A percentile compares a stretch with the other conserved stretches of the same genome.
phyloP scores from a whole-genome alignment of 1,140 invertebrate species.

The Diorhabda carinulata region DNA sequence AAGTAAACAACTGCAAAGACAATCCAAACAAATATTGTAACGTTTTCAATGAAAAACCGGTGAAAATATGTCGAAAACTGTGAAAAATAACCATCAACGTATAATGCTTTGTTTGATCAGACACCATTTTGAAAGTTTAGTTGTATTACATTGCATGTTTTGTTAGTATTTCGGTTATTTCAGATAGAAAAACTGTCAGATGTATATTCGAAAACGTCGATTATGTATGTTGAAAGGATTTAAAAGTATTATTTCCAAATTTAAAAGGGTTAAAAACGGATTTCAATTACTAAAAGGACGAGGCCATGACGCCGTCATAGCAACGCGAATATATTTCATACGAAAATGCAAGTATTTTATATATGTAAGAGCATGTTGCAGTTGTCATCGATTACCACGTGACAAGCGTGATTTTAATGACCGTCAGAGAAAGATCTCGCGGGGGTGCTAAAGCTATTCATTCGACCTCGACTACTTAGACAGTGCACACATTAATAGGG shows the following conservation, averaged over 20 bases:
- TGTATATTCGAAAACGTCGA: too few relatives aligned
- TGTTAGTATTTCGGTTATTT: slow-evolving; percentile 5
- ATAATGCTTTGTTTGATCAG: slow-evolving; percentile 49
- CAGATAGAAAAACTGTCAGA: background rate
- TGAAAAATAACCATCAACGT: slow-evolving; percentile 26
- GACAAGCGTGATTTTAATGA: slow-evolving; percentile 60
- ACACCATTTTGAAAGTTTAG: slow-evolving; percentile 56
- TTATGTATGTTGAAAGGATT: too few relatives aligned
- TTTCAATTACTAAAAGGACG: slow-evolving; percentile 22
- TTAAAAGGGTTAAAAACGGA: slow-evolving; percentile 12
- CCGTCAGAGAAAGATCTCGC: slow-evolving; percentile 56
- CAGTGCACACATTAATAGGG: slow-evolving; percentile 43
- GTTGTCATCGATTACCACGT: slow-evolving; percentile 60
- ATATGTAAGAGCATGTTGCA: slow-evolving; percentile 33
- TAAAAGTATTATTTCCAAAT: background rate
- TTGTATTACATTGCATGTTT: slow-evolving; percentile 20
- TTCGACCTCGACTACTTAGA: slow-evolving; percentile 35
- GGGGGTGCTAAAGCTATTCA: slow-evolving; percentile 57
- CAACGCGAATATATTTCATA: slow-evolving; percentile 22
- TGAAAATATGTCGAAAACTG: slow-evolving; percentile 17
- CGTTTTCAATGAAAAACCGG: slow-evolving; percentile 16
- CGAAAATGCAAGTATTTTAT: slow-evolving; percentile 19
- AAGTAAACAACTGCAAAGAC: slow-evolving; percentile 33
- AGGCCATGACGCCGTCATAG: slow-evolving; percentile 41
- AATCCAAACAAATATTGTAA: slow-evolving; percentile 11